Evolutionary conservation across 2,113 vertebrate genomes (phyloP).

Genomic region (Caranx melampygus): DNA sequence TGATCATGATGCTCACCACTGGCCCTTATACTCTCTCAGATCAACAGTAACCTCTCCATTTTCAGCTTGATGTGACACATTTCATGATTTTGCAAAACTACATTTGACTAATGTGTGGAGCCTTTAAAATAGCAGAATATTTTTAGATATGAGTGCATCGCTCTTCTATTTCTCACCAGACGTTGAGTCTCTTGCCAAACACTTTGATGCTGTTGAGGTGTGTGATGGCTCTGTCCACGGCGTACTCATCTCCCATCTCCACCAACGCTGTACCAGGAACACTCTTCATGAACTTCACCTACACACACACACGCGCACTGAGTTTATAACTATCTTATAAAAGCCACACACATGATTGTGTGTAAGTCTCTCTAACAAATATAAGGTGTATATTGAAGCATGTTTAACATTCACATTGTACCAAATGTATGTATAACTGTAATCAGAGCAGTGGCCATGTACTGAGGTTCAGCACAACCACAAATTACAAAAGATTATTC

Average conservation of each 20-base stretch:
- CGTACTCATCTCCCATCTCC: conserved; percentile 98
- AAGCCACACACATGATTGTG: neutral
- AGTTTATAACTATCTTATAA: neutral
- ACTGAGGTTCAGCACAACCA: neutral
- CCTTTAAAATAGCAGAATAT: neutral
- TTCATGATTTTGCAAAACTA: too few species aligned
- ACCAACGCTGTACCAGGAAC: conserved; percentile 96
- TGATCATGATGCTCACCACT: too few species aligned
- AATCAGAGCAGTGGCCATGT: neutral
- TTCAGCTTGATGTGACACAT: too few species aligned
- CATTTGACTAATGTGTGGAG: too few species aligned
- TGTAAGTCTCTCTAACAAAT: neutral
- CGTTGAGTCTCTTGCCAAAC: conserved; percentile 96
- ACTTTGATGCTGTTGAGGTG: conserved; percentile 98
- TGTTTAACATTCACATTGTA: neutral
- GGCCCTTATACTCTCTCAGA: too few species aligned
- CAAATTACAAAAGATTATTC: too few species aligned
- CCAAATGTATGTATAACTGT: neutral
- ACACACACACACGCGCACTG: neutral
- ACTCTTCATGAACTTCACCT: conserved; percentile 99
- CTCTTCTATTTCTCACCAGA: conserved; percentile 87
- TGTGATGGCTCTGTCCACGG: conserved; percentile 96
- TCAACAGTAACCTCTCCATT: too few species aligned
- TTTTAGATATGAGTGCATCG: conserved; percentile 8
- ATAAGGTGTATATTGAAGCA: neutral